These are phyloP conservation scores for Myripristis murdjan DNA, from an alignment of 2,797 vertebrate species.

Conservation along the genomic window DNA sequence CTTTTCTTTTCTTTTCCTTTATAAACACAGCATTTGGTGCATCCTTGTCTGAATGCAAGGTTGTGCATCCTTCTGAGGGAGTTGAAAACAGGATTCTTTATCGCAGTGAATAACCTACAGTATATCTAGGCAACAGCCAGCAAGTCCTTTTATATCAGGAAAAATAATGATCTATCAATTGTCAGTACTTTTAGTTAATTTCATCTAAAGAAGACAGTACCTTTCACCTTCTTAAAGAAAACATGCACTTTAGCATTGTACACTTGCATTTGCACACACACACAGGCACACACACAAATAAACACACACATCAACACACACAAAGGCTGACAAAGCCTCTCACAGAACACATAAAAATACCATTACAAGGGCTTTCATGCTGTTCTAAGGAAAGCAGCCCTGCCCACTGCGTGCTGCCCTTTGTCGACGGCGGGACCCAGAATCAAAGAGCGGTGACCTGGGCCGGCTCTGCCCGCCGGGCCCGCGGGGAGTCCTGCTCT, in stretches of 20 bases:
- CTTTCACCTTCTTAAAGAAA: neutral
- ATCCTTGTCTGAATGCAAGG: neutral
- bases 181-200: neutral
- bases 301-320: constrained; percentile 69
- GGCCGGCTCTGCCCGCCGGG: constrained; percentile 88
- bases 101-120: neutral
- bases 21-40: neutral
- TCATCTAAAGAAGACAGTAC: too few relatives aligned
- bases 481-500: constrained; percentile 85
- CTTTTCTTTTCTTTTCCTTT: too few relatives aligned
- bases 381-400: constrained; percentile 83
- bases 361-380: constrained; percentile 80
- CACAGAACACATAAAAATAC: constrained; percentile 75
- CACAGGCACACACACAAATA: constrained; percentile 45
- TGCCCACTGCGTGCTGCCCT: constrained; percentile 86
- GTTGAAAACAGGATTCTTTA: too few relatives aligned
- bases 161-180: too few relatives aligned
- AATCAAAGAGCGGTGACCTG: constrained; percentile 93
- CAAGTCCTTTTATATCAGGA: neutral
- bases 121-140: neutral
- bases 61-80: too few relatives aligned
- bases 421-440: constrained; percentile 88
- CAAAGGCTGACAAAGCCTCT: constrained; percentile 72
- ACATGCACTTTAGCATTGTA: neutral
- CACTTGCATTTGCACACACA: neutral